Evolutionary conservation across 2,113 vertebrate genomes (phyloP), one percentile per base, ranked within the genome.

Genomic region (Electrona antarctica): DNA sequence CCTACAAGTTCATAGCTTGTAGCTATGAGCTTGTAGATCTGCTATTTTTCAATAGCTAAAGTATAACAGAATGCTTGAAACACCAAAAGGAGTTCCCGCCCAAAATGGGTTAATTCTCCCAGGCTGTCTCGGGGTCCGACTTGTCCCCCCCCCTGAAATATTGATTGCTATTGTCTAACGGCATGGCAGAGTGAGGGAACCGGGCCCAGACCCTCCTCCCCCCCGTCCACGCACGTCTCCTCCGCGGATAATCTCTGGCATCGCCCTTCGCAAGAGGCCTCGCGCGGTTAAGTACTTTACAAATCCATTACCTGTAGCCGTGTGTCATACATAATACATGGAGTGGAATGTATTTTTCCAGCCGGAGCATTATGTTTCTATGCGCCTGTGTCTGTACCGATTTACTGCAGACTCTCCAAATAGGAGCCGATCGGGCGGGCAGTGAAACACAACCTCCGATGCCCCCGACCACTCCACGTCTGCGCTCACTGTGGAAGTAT

Each of bases 111-210:
- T n/a, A 67, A 83, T 82, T 66, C 63, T 74, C 51, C 63, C 33
- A 7, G 21, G 63, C 63, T 46, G 68, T 70, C 70, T 85, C 70
- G 64, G 76, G 80, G 75, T 85, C 77, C 81, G 58, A 41, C 65
- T 21, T 82, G 47, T 85, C 68, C 50, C 73, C 1, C 1, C 21
- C 68, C 47, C 73, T 83, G 59, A 83, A 84, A 83, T 89, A 87
- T 89, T 82, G 74, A 84, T 88, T 83, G 68, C 47, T 79, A 15
- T 84, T 76, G 64, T 86, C 73, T 71, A 52, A 65, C 68, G 75
- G 74, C 64, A 60, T 51, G 58, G 14, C 67, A 69, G 67, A 41
- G 33, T 21, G 21, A 21, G 21, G 79, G 72, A 71, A 74, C 61
- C 56, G 7, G 9, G 21, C 21, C 69, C 60, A 58, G 60, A 65